phyloP scores from a whole-genome alignment of 2,888 invertebrate genomes.

The Scaptomyza caliginosa region DNA sequence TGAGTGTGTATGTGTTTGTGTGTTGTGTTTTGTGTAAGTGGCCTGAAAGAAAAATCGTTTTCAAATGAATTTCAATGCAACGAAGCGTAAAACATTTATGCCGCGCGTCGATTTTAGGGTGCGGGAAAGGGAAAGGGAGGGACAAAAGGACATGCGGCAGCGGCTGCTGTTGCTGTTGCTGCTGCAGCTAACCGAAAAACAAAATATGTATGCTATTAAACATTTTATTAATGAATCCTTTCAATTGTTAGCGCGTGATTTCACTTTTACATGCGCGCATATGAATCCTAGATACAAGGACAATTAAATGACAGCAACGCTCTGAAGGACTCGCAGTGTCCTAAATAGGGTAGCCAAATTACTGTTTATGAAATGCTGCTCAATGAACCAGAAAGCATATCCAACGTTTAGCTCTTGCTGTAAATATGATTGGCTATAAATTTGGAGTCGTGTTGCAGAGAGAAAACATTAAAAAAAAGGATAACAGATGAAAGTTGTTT shows the following conservation, averaged over 20 bases:
- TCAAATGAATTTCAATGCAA: conserved; percentile 83
- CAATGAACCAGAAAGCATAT: conserved; percentile 75
- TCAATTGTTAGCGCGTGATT: conserved; percentile 81
- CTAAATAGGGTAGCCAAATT: conserved; percentile 50
- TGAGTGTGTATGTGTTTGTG: conserved; percentile 34
- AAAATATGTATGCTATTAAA: conserved; percentile 74
- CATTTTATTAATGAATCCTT: conserved; percentile 83
- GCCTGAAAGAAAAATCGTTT: conserved; percentile 80
- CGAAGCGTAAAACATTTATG: conserved; percentile 83
- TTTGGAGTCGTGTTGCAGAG: conserved; percentile 62
- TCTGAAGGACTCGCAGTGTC: conserved; percentile 33
- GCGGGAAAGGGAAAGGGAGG: conserved; percentile 46
- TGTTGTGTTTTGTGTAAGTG: conserved; percentile 75
- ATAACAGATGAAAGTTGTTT: conserved; percentile 69
- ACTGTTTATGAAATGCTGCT: conserved; percentile 58
- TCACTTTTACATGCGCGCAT: conserved; percentile 63
- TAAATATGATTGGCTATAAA: conserved; percentile 74
- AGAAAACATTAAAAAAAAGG: conserved; percentile 24
- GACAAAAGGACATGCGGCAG: conserved; percentile 77
- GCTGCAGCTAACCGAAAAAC: conserved; percentile 64
- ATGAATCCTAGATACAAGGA: conserved; percentile 53
- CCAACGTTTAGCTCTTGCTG: conserved; percentile 29
- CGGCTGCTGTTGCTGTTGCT: conserved; percentile 42
- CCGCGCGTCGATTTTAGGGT: conserved; percentile 56
- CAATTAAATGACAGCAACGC: conserved; percentile 74